These are phyloP conservation scores for Corythaixoides concolor DNA, from an alignment of 2,113 vertebrate genomes.

Conservation along the genomic window DNA sequence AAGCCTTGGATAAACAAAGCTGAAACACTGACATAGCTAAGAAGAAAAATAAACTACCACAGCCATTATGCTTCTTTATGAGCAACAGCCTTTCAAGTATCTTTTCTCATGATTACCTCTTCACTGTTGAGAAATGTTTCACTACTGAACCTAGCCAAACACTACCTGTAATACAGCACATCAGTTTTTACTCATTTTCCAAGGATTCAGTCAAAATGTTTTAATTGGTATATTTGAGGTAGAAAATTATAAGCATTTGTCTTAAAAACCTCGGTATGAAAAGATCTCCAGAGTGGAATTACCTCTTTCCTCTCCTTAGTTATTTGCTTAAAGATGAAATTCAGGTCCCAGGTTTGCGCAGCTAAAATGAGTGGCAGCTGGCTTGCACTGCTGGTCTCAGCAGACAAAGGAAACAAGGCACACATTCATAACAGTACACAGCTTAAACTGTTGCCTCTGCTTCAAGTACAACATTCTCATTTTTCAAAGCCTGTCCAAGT, in stretches of 20 bases:
- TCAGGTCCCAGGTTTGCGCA: neutral
- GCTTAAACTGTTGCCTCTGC: neutral
- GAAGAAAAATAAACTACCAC: neutral
- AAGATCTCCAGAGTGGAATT: neutral
- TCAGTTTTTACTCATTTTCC: neutral
- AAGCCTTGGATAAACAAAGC: neutral
- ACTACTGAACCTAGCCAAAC: neutral
- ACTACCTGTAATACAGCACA: neutral
- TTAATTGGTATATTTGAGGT: neutral
- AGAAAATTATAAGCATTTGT: neutral
- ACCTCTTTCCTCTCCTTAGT: neutral
- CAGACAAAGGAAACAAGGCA: neutral
- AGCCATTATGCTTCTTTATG: neutral
- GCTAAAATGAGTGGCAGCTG: neutral
- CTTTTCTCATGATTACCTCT: neutral
- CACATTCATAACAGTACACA: neutral
- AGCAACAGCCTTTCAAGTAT: neutral
- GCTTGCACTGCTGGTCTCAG: neutral
- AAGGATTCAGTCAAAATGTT: neutral
- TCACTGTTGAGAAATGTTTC: neutral
- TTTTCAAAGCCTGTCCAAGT: neutral
- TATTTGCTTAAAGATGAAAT: neutral
- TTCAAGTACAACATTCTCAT: neutral
- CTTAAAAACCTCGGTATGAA: neutral
- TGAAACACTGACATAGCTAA: neutral